These are phyloP conservation scores for Ptychoptera contaminata DNA, from an alignment of 2,888 invertebrate species.

Conservation along the genomic window DNA sequence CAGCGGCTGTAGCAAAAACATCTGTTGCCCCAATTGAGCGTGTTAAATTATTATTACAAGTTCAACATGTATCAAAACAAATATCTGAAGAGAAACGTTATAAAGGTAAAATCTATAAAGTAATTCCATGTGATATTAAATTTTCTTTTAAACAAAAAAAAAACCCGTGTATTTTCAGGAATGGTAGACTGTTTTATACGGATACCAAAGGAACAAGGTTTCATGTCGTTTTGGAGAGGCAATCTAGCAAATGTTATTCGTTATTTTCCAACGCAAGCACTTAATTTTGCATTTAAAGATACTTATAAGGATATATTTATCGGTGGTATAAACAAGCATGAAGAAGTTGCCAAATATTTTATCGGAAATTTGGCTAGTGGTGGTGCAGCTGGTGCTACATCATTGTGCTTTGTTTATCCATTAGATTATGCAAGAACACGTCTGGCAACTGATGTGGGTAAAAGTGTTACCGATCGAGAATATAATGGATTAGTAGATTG, in stretches of 20 bases:
- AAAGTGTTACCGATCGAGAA: constrained; percentile 56
- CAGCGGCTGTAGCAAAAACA: constrained; percentile 81
- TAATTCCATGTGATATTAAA: neutral
- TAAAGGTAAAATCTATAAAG: constrained; percentile 37
- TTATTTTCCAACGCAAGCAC: constrained; percentile 80
- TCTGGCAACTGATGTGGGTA: constrained; percentile 64
- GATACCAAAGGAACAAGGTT: constrained; percentile 66
- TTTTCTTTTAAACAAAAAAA: constrained; percentile 6
- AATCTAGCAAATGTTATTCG: constrained; percentile 80
- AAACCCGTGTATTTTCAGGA: neutral
- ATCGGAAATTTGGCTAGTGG: constrained; percentile 72
- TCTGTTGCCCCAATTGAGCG: constrained; percentile 83
- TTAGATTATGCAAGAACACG: constrained; percentile 83
- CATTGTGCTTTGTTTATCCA: constrained; percentile 79
- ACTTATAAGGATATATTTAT: constrained; percentile 70
- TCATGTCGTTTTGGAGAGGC: constrained; percentile 72
- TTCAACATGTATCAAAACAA: constrained; percentile 76
- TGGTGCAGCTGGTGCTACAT: constrained; percentile 81
- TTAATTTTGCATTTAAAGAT: constrained; percentile 86
- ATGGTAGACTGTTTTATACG: constrained; percentile 64
- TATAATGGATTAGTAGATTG: constrained; percentile 77
- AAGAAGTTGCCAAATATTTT: constrained; percentile 68
- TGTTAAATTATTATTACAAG: constrained; percentile 78
- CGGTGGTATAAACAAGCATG: constrained; percentile 64
- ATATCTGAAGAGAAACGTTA: constrained; percentile 65